Conservation (phyloP, 2,797 vertebrate genomes). For the Tympanoctomys barrerae region DNA sequence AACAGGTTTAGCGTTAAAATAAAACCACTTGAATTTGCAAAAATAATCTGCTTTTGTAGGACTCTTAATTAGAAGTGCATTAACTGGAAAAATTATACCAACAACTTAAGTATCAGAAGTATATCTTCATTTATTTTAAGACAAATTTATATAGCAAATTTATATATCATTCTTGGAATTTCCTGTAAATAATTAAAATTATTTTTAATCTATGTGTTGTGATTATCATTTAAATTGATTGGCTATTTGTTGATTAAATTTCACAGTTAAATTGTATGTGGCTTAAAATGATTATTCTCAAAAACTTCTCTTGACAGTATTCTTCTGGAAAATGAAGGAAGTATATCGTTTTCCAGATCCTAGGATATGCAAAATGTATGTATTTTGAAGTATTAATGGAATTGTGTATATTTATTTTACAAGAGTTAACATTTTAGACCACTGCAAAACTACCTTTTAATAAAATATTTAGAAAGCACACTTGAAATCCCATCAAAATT, state of each 20-base stretch:
- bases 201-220: conserved; percentile 40
- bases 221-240: conserved; percentile 74
- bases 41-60: background rate
- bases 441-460: background rate
- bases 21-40: background rate
- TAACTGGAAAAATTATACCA: background rate
- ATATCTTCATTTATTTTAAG: conserved; percentile 53
- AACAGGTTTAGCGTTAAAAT: background rate
- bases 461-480: background rate
- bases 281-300: background rate
- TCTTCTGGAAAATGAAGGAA: conserved; percentile 14
- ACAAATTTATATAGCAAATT: background rate
- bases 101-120: conserved; percentile 5
- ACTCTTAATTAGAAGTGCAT: background rate
- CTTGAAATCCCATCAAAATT: background rate
- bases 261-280: conserved; percentile 44
- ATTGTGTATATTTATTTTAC: background rate
- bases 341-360: background rate
- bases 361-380: background rate
- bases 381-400: conserved; percentile 40
- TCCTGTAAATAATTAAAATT: conserved; percentile 56
- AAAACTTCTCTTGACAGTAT: conserved; percentile 53
- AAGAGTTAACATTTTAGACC: background rate
- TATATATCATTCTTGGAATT: conserved; percentile 63
- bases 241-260: conserved; percentile 42